These are phyloP conservation scores for Leucoptera coffeella DNA, from an alignment of 2,888 invertebrate species.

Conservation along the genomic window DNA sequence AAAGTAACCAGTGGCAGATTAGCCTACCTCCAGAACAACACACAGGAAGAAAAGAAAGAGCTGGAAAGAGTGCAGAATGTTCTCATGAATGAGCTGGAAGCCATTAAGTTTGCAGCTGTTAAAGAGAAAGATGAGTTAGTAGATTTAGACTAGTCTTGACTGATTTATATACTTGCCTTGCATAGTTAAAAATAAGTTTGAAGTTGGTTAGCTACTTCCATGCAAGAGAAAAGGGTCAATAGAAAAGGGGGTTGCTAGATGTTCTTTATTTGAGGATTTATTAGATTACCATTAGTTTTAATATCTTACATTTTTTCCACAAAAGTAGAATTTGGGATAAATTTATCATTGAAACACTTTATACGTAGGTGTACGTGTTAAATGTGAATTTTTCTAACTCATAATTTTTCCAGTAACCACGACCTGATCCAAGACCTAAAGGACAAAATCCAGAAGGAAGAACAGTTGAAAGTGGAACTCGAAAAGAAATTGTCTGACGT, in stretches of 20 bases:
- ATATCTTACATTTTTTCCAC: too few species aligned
- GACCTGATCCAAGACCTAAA: conserved; percentile 64
- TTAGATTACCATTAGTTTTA: too few species aligned
- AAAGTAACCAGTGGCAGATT: conserved; percentile 66
- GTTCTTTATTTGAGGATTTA: too few species aligned
- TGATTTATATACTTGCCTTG: too few species aligned
- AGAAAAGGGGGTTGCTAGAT: too few species aligned
- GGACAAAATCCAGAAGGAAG: conserved; percentile 47
- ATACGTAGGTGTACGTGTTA: background rate
- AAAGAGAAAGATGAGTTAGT: conserved; percentile 75
- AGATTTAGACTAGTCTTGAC: too few species aligned
- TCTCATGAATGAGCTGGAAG: conserved; percentile 63
- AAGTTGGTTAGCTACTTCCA: too few species aligned
- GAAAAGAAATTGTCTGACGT: conserved; percentile 26
- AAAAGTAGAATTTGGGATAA: too few species aligned
- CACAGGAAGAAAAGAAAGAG: conserved; percentile 67
- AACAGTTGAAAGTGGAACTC: conserved; percentile 17
- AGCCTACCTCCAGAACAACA: conserved; percentile 61
- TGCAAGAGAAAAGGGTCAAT: too few species aligned
- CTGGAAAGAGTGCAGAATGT: conserved; percentile 62
- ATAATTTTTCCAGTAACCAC: conserved; percentile 54
- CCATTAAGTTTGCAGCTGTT: conserved; percentile 72
- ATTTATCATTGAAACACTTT: too few species aligned
- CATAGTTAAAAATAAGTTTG: too few species aligned
- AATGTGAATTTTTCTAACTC: background rate